Evolutionary conservation across 1,140 invertebrate species (phyloP), one percentile per base, ranked within the genome.

Genomic region (Mycetomoellerius zeteki): DNA sequence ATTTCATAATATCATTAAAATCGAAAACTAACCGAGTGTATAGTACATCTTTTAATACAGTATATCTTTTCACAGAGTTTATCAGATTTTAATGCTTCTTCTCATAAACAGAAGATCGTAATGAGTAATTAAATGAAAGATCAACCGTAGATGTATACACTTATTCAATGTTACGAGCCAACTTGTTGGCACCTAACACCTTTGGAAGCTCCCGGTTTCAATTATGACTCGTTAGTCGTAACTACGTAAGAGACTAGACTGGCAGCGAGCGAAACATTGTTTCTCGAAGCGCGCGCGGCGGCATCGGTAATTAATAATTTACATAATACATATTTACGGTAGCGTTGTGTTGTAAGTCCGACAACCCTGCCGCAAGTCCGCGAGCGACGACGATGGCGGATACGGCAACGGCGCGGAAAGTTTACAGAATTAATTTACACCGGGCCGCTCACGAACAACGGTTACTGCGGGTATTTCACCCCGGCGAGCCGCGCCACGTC

Each of bases 371-470:
- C 30, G 19, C 72, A 30, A 56, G 50, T 75, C 52, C 72, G 72
- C 69, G 52, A 52, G 50, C 19, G 52, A 75, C 71, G 50, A 73
- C 30, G 72, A 75, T 30, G 72, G 43, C 58, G 37, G 75, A 62
- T 78, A 50, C 37, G 21, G 65, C 65, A 50, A 72, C 65, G 78
- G 78, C 78, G 78, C 50, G 65, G 50, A 81, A 81, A 81, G 78
- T 81, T 81, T 81, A 58, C 78, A 72, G 78, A 81, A 81, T 81
- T 81, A 81, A 81, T 81, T 81, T 81, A 81, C 78, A 81, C 78
- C 65, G 50, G 64, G 78, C 30, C 65, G 65, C 65, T 81, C 78
- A 81, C 78, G 78, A 81, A 81, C 78, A 81, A 81, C 78, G 21
- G 78, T 81, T 81, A 81, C 78, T 56, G 65, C 65, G 78, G 64